A percentile compares a stretch with the other conserved stretches of the same genome.
These are phyloP conservation scores for Pipa parva DNA, from an alignment of 2,113 vertebrate species.

Conservation along the genomic window DNA sequence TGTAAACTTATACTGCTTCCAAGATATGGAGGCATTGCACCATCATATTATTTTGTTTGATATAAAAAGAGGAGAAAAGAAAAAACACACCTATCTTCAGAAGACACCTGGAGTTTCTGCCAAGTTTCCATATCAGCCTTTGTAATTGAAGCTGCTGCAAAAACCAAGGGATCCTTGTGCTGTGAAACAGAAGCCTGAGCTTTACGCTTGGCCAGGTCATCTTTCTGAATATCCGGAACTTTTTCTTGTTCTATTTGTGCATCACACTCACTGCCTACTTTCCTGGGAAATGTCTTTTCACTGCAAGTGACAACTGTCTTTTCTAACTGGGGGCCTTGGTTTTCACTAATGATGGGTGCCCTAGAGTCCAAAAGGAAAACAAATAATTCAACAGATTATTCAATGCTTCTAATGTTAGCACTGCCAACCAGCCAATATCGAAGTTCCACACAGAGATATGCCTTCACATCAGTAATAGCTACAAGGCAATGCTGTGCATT, in stretches of 20 bases:
- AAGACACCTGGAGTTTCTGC: slow-evolving; percentile 81
- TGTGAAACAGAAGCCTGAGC: slow-evolving; percentile 56
- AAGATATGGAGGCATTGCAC: too few species aligned
- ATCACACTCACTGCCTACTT: slow-evolving; percentile 49
- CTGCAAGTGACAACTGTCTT: slow-evolving; percentile 52
- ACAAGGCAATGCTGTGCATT: too few species aligned
- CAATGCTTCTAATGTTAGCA: background rate
- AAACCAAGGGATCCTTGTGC: slow-evolving; percentile 60
- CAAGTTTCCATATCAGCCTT: slow-evolving; percentile 86
- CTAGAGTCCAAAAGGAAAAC: slow-evolving; percentile 20
- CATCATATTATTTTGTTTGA: too few species aligned
- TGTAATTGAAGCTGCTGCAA: slow-evolving; percentile 69
- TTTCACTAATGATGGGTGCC: slow-evolving; percentile 57
- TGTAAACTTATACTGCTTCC: too few species aligned
- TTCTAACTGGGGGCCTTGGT: slow-evolving; percentile 46
- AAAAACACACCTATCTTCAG: slow-evolving; percentile 76
- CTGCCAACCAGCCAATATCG: too few species aligned
- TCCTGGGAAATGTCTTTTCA: slow-evolving; percentile 52
- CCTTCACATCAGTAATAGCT: too few species aligned
- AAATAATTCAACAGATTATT: slow-evolving; percentile 5
- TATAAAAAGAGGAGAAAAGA: background rate
- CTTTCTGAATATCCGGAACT: slow-evolving; percentile 65
- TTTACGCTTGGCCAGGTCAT: slow-evolving; percentile 73
- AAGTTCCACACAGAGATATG: too few species aligned
- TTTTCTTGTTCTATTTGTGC: slow-evolving; percentile 45